Conservation (phyloP, 1,140 invertebrate species). For the Hycleus phaleratus region DNA sequence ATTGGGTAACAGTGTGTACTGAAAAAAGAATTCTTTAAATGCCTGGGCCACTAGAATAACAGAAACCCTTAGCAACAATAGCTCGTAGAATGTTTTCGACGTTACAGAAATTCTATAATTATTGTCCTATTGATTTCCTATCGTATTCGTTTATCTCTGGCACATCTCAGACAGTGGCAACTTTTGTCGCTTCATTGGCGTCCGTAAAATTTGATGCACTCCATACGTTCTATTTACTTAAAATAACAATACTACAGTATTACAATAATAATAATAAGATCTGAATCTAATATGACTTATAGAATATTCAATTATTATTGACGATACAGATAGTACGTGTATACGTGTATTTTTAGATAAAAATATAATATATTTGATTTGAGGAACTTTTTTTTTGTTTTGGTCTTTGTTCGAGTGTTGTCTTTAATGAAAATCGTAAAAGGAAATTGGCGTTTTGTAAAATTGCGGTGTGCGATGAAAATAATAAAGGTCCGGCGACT, state of each 20-base stretch:
- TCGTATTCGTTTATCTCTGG: conserved; percentile 20
- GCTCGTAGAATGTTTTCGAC: conserved; percentile 15
- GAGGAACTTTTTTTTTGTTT: too few relatives aligned
- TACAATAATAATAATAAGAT: too few relatives aligned
- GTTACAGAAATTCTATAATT: conserved; percentile 23
- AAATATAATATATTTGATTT: too few relatives aligned
- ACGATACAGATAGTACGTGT: too few relatives aligned
- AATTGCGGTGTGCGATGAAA: conserved; percentile 9
- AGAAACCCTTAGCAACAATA: conserved; percentile 17
- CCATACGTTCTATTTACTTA: too few relatives aligned
- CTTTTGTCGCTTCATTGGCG: conserved; percentile 13
- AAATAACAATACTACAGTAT: too few relatives aligned
- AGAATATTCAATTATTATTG: too few relatives aligned
- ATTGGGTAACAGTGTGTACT: conserved; percentile 10
- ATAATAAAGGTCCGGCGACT: conserved; percentile 16
- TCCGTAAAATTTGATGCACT: conserved; percentile 1
- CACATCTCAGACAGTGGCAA: conserved; percentile 18
- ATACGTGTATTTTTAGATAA: too few relatives aligned
- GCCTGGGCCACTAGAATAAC: conserved; percentile 14
- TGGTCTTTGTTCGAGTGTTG: not conserved
- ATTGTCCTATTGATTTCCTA: conserved; percentile 25
- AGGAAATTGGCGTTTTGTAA: conserved; percentile 15
- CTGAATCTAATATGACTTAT: too few relatives aligned
- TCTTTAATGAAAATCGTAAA: conserved; percentile 14
- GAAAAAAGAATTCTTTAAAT: conserved; percentile 5